Base-by-base conservation (phyloP, 2,888 invertebrate species). In the Operophtera brumata region DNA sequence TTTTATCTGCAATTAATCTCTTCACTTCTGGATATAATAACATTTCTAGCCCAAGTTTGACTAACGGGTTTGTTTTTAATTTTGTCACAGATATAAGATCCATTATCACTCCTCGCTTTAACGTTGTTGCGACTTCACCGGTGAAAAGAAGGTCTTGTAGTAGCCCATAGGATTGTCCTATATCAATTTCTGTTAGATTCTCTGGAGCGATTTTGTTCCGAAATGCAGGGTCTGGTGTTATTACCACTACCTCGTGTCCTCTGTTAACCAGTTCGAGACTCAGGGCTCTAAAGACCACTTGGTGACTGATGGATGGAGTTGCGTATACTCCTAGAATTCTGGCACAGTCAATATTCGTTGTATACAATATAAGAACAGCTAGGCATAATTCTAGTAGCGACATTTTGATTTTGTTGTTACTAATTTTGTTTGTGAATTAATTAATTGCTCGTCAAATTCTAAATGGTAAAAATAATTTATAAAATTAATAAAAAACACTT, bases 301-400 rank as follows among this genome's bases (percentile, higher is more conserved):
- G 84, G 55, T 88, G 87, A 51, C 85, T 89, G 30, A 81, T 66
- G 0, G 84, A 78, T 2, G 84, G 77, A 5, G 65, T 59, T 0
- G 84, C 71, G 41, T 78, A 67, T 0, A 84, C 61, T 0, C 68
- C 79, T 26, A 87, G 57, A 32, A 87, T 86, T 54, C 70, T 73
- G 0, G 78, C 79, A 12, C 60, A 47, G 8, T 54, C 25, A 25
- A 49, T 47, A 47, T 42, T 47, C 11, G 28, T 14, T 12, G 32
- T 4, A 36, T 8, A 45, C 36, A 41, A 28, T 4, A 35, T 30
- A 6, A 50, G 2, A 32, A 47, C 12, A 1, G 25, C n/a, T 36
- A 47, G 0, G 20, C 41, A 41, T 10, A 41, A 12, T 32, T 7
- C 4, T 11, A 47, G 8, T 3, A 1, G 13, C 13, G 10, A 32